phyloP scores from a whole-genome alignment of 2,888 invertebrate species.

The Hemithea aestivaria region DNA sequence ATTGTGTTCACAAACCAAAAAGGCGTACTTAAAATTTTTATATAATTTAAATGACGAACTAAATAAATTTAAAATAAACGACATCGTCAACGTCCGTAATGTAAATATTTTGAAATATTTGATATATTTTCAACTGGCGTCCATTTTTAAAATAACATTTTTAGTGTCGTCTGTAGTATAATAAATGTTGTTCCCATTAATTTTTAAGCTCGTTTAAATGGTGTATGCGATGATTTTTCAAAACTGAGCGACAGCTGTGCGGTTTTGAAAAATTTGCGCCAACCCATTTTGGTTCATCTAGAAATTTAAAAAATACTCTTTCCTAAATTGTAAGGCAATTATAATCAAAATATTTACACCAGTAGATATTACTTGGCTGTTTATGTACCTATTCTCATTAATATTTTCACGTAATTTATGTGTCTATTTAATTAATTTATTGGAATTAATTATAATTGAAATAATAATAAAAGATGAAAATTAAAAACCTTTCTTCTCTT shows the following conservation, averaged over 20 bases:
- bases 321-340: conserved; percentile 71
- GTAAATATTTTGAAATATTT: conserved; percentile 12
- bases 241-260: conserved; percentile 30
- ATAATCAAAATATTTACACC: conserved; percentile 74
- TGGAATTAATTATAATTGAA: conserved; percentile 74
- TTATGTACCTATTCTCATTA: conserved; percentile 73
- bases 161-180: conserved; percentile 60
- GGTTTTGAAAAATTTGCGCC: conserved; percentile 52
- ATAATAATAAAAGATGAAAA: conserved; percentile 65
- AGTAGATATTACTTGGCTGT: conserved; percentile 75
- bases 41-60: no score
- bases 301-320: conserved; percentile 68
- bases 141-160: conserved; percentile 37
- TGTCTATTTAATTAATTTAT: conserved; percentile 78
- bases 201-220: conserved; percentile 64
- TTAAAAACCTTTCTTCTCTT: conserved; percentile 77
- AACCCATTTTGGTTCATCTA: conserved; percentile 56
- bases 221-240: conserved; percentile 52
- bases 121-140: conserved; percentile 21
- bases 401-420: conserved; percentile 78
- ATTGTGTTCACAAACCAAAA: no score
- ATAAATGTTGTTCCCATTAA: conserved; percentile 77
- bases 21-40: no score
- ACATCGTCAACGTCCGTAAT: no score
- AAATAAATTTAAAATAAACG: no score